Base-by-base conservation (phyloP, 1,140 invertebrate genomes). In the Monomorium pharaonis region DNA sequence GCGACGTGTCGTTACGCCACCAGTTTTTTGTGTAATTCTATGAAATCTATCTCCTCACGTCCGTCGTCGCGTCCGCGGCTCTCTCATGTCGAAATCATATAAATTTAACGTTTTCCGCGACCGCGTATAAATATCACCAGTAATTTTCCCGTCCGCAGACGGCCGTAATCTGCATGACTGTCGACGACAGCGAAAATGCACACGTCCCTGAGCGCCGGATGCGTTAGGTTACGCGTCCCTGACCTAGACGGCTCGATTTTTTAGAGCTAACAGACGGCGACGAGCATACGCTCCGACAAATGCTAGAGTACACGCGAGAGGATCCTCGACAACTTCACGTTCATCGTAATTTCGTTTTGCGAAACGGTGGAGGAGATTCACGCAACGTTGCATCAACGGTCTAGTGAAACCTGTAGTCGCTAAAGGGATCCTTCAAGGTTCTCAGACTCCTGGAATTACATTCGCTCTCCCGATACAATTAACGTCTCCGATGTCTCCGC, bases 191-290 rank as follows among this genome's bases (percentile, higher is more conserved):
- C 47, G 72, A 83, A 76, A 78, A 63, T 60, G 67, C 76, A 14
- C 51, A 21, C 4, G 69, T 47, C 49, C 49, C n/a, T n/a, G n/a
- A 37, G 51, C 47, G 18, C 81, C 88, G 89, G 89, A 90, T 88
- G 76, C 77, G 83, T 85, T n/a, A 88, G 88, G 88, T 90, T 90
- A 89, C 84, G 89, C 89, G 88, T 90, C 88, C 89, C 88, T 88
- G 86, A 90, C 88, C 88, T 90, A 90, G 87, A 74, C 30, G 67
- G 67, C 54, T 77, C 60, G 75, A 85, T 89, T 80, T 90, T 58
- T n/a, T 54, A 74, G 33, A 72, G 67, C 18, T 83, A 21, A 58
- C 14, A 58, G n/a, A n/a, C 47, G 33, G 6, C 30, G 62, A 18
- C 47, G n/a, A 44, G 27, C 47, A 47, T 7, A 21, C 14, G 10